These are phyloP conservation scores for Nothocercus julius DNA, from an alignment of 2,113 vertebrate species.

Conservation along the genomic window DNA sequence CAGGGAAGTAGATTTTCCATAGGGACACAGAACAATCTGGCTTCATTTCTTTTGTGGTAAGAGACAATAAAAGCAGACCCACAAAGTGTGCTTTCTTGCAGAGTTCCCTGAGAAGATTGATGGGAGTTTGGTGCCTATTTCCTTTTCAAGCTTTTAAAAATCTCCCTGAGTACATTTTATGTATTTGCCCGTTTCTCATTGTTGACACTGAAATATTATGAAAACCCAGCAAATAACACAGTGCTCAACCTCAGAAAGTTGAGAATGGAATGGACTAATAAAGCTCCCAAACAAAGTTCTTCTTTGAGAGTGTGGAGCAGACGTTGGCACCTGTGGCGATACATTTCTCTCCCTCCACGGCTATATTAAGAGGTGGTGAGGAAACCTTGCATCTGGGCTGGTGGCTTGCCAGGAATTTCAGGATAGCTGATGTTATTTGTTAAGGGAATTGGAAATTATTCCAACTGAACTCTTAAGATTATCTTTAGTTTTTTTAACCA, in stretches of 20 bases:
- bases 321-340: constrained; percentile 58
- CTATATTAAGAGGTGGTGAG: background rate
- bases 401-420: constrained; percentile 22
- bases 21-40: background rate
- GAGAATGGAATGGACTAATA: background rate
- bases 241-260: background rate
- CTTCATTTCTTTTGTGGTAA: background rate
- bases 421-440: constrained; percentile 18
- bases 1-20: background rate
- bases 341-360: background rate
- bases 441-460: constrained; percentile 1
- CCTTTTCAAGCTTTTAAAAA: background rate
- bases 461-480: background rate
- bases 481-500: constrained; percentile 1
- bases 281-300: constrained; percentile 36
- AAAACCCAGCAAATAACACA: background rate
- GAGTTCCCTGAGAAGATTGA: background rate
- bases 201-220: background rate
- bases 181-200: background rate
- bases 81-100: background rate
- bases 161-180: background rate
- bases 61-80: background rate
- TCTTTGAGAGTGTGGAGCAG: constrained; percentile 1
- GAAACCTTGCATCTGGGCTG: constrained; percentile 42
- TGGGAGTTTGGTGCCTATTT: background rate